Evolutionary conservation across 2,888 invertebrate species (phyloP).

Genomic region (Cataglyphis altisquamis): DNA sequence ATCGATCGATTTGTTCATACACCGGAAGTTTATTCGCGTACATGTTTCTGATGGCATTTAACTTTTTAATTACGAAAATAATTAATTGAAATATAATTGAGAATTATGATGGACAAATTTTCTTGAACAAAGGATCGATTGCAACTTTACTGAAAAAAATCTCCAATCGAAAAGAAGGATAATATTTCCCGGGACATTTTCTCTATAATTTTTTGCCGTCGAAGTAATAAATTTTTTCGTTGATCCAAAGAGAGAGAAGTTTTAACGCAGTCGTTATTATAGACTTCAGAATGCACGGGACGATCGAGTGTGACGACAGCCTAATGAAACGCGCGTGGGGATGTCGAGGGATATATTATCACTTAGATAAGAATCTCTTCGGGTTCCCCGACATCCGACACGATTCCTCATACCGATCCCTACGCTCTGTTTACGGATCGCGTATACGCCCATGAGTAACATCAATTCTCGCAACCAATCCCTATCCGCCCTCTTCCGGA

Average conservation of each 20-base stretch:
- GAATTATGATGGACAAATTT: not conserved
- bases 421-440: slow-evolving; percentile 52
- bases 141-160: not conserved
- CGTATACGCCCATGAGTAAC: slow-evolving; percentile 30
- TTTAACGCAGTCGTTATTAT: not conserved
- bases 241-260: not conserved
- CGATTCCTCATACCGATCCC: slow-evolving; percentile 50
- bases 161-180: not conserved
- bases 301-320: slow-evolving; percentile 9
- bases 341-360: slow-evolving; percentile 47
- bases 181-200: not conserved
- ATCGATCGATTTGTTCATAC: not conserved
- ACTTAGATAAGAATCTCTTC: slow-evolving; percentile 64
- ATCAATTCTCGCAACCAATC: slow-evolving; percentile 29
- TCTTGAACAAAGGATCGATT: not conserved
- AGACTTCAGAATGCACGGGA: not conserved
- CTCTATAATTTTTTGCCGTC: not conserved
- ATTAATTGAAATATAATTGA: not conserved
- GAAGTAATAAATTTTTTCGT: not conserved
- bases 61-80: not conserved
- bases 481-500: slow-evolving; percentile 2
- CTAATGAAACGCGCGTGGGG: slow-evolving; percentile 36
- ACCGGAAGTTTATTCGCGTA: not conserved
- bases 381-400: slow-evolving; percentile 55
- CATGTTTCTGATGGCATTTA: not conserved